These are phyloP conservation scores for Sebastes steindachneri DNA, from an alignment of 2,797 vertebrate genomes.

Conservation along the genomic window DNA sequence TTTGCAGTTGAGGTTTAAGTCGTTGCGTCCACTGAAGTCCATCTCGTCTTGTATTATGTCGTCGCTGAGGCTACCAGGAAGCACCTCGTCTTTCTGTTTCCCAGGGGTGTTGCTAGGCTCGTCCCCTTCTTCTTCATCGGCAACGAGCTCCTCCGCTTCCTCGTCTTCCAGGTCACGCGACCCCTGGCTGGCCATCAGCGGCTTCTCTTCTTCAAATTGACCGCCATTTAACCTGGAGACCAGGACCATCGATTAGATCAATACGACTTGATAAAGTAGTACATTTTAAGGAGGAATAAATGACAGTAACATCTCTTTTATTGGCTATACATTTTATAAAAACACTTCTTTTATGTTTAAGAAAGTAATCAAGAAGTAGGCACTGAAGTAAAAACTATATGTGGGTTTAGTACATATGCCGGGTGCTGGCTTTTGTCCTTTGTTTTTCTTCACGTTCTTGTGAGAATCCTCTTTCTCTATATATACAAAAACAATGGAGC, in stretches of 20 bases:
- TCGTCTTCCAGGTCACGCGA: slow-evolving; percentile 92
- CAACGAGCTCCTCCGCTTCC: slow-evolving; percentile 90
- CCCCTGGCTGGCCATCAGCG: slow-evolving; percentile 84
- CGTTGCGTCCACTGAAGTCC: slow-evolving; percentile 87
- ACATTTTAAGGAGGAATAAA: neutral
- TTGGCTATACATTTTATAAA: neutral
- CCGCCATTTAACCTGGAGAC: slow-evolving; percentile 90
- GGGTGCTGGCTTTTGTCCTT: neutral
- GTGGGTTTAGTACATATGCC: neutral
- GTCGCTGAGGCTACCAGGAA: slow-evolving; percentile 80
- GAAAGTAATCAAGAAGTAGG: neutral
- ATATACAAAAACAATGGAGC: slow-evolving; percentile 37
- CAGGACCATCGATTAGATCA: neutral
- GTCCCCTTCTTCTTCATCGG: slow-evolving; percentile 92
- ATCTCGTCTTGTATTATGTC: slow-evolving; percentile 85
- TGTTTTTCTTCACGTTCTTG: slow-evolving; percentile 12
- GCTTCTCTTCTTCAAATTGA: slow-evolving; percentile 92
- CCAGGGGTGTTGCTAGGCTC: slow-evolving; percentile 80
- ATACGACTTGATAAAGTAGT: neutral
- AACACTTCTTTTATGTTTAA: neutral
- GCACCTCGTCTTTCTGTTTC: slow-evolving; percentile 83
- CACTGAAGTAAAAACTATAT: neutral
- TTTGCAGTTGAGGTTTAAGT: slow-evolving; percentile 92
- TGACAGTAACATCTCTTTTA: neutral
- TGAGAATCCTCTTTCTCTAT: slow-evolving; percentile 4